These are phyloP conservation scores for Polylopha cassiicola DNA, from an alignment of 2,888 invertebrate genomes.

Conservation along the genomic window DNA sequence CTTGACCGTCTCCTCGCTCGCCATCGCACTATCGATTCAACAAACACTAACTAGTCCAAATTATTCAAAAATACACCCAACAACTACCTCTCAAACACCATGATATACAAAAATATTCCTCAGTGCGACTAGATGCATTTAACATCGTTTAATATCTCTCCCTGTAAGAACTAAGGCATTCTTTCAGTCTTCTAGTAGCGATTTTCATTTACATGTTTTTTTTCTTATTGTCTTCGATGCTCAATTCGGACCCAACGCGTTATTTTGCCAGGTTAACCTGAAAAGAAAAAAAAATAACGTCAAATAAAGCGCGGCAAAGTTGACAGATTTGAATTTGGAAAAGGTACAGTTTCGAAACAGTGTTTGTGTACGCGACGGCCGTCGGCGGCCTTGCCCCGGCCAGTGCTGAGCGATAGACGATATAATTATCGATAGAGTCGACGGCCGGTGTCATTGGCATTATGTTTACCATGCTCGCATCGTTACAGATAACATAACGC, in stretches of 20 bases:
- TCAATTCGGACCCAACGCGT: no score
- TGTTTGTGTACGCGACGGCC: constrained; percentile 21
- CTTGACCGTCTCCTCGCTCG: constrained; percentile 67
- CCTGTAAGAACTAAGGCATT: no score
- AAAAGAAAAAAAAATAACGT: constrained; percentile 4
- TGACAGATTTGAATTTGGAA: constrained; percentile 8
- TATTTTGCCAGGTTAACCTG: no score
- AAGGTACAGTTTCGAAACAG: constrained; percentile 40
- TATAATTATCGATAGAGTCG: constrained; percentile 61
- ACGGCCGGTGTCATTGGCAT: constrained; percentile 71
- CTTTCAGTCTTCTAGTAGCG: constrained; percentile 53
- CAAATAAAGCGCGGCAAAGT: no score
- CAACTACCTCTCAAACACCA: no score
- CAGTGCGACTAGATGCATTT: no score
- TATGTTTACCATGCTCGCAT: constrained; percentile 60
- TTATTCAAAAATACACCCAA: constrained; percentile 33
- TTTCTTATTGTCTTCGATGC: no score
- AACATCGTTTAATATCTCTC: no score
- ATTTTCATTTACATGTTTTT: no score
- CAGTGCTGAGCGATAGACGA: constrained; percentile 59
- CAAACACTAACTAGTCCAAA: constrained; percentile 42
- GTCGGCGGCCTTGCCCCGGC: constrained; percentile 59
- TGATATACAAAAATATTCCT: constrained; percentile 48
- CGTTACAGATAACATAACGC: constrained; percentile 53
- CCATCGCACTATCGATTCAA: constrained; percentile 55